These are phyloP conservation scores for Silvanus unidentatus DNA, from an alignment of 2,888 invertebrate species.

Conservation along the genomic window DNA sequence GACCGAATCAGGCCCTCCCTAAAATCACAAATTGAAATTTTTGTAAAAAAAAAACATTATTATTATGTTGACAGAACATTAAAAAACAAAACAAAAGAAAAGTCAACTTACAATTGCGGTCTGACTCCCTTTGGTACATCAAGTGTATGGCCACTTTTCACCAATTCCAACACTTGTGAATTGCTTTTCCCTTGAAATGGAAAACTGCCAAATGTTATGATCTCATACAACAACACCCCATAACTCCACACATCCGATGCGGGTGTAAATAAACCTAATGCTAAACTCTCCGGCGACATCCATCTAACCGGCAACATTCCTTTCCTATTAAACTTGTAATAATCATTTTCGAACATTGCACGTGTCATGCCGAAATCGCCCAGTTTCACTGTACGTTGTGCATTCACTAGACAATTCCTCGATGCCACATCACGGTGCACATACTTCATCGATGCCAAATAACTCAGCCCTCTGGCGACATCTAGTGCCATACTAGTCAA, in stretches of 20 bases:
- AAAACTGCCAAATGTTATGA: slow-evolving; percentile 85
- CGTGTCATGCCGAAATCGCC: slow-evolving; percentile 93
- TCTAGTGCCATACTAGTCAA: slow-evolving; percentile 85
- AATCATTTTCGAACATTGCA: slow-evolving; percentile 80
- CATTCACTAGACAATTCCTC: slow-evolving; percentile 64
- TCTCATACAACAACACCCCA: slow-evolving; percentile 80
- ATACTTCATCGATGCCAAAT: slow-evolving; percentile 77
- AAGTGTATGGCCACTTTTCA: slow-evolving; percentile 70
- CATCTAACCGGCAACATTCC: slow-evolving; percentile 48
- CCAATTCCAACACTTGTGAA: slow-evolving; percentile 73
- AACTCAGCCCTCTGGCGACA: slow-evolving; percentile 77
- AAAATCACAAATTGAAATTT: slow-evolving; percentile 22
- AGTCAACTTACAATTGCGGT: slow-evolving; percentile 66
- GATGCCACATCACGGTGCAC: slow-evolving; percentile 85
- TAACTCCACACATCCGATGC: slow-evolving; percentile 89
- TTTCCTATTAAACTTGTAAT: slow-evolving; percentile 82
- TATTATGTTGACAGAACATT: not conserved
- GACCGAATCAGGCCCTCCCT: slow-evolving; percentile 69
- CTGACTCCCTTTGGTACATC: slow-evolving; percentile 71
- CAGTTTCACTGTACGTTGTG: slow-evolving; percentile 68
- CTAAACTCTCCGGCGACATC: slow-evolving; percentile 89
- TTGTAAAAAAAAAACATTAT: too few relatives aligned
- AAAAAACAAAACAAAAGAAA: not conserved
- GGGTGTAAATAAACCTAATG: slow-evolving; percentile 75
- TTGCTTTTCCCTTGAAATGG: slow-evolving; percentile 86